Evolutionary conservation across 2,797 vertebrate genomes (phyloP).

Genomic region (Sardinella longiceps): DNA sequence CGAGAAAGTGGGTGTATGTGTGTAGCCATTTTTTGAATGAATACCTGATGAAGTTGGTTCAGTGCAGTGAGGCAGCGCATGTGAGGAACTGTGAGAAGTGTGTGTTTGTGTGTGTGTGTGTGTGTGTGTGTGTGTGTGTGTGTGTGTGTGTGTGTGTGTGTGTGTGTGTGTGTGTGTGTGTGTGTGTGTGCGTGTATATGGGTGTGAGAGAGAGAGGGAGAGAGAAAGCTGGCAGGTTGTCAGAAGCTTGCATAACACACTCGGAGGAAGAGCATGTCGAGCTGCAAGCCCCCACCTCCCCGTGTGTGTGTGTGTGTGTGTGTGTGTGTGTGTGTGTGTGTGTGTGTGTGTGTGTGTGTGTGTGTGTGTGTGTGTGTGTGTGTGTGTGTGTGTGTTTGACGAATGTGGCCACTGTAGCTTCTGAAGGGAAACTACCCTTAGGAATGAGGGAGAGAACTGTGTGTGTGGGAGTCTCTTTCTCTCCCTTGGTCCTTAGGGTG

Average conservation of each 20-base stretch:
- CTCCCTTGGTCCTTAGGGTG: not conserved
- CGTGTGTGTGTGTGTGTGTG: not conserved
- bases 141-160: constrained; percentile 49
- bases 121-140: constrained; percentile 54
- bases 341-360: constrained; percentile 33
- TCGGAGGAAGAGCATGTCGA: constrained; percentile 76
- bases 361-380: constrained; percentile 40
- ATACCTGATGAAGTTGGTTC: constrained; percentile 89
- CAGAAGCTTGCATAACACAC: constrained; percentile 80
- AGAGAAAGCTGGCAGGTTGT: constrained; percentile 75
- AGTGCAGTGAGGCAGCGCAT: constrained; percentile 64
- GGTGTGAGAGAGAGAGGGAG: constrained; percentile 51
- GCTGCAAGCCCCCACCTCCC: constrained; percentile 64
- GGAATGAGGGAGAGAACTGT: not conserved
- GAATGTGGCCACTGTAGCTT: not conserved
- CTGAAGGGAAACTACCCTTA: not conserved
- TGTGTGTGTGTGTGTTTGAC: constrained; percentile 27
- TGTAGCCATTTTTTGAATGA: constrained; percentile 83
- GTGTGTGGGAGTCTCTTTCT: not conserved
- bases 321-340: not conserved
- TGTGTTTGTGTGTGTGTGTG: constrained; percentile 54
- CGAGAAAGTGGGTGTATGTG: not conserved
- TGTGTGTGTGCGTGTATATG: constrained; percentile 58
- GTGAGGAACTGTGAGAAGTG: constrained; percentile 66
- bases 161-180: constrained; percentile 52